Evolutionary conservation across 1,140 invertebrate genomes (phyloP), one percentile per base, ranked within the genome.

Genomic region (Ips typographus): DNA sequence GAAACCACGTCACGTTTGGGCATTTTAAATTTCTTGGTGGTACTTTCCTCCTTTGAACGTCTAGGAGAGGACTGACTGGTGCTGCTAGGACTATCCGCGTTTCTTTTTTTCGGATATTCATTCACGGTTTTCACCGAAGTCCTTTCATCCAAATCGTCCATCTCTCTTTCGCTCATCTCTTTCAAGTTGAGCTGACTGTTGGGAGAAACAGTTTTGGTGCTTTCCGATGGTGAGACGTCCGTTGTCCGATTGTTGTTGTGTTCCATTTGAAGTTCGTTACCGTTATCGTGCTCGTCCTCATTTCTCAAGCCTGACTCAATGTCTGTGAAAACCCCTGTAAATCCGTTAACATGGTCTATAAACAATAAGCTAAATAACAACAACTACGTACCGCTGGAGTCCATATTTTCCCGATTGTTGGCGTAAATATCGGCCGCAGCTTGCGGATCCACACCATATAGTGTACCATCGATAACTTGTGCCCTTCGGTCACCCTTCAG

Each of bases 381-480:
- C 7, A 49, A 22, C 3, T 42, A 61, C 59, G 43, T 36, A 0
- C 92, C 92, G 74, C 91, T 93, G 0, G 91, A 94, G 76, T 93
- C 92, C 92, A 94, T 94, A 75, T 87, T 87, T 73, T 89, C 87
- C 80, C 74, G 73, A 84, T 84, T 75, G 81, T 84, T 82, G 8
- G 74, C 75, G 65, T 77, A 83, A 73, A 80, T 81, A 72, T 80
- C 82, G 38, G 80, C 79, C 56, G 81, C 81, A 52, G 76, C 77
- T 71, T 78, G 79, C 65, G 81, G 83, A 79, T 86, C 81, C 72
- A 78, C 87, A 0, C 90, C 91, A 75, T 94, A 94, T 0, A 94
- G 79, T 2, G 91, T 91, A 1, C 92, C 92, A 79, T 94, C 92
- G 47, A 93, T 94, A 3, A 93, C 90, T 80, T 91, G 89, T 8